Evolutionary conservation across 1,140 invertebrate genomes (phyloP), one percentile per base, ranked within the genome.

Genomic region (Helicorthomorpha holstii): DNA sequence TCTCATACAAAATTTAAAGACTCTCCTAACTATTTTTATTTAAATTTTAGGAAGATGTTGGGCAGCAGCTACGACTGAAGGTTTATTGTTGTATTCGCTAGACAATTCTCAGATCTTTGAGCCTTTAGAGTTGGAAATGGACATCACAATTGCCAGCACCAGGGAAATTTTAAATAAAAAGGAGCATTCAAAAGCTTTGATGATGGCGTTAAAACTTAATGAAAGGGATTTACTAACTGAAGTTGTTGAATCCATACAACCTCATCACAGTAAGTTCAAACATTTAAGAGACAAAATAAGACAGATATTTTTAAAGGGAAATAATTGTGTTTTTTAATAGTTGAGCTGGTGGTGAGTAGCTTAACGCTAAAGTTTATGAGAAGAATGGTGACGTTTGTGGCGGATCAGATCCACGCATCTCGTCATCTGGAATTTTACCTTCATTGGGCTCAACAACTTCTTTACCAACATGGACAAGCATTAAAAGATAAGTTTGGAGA

Each of bases 1-100:
- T 12, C 34, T 21, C 16, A 34, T 34, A 16, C n/a, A 51, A 43
- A n/a, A n/a, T n/a, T n/a, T n/a, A n/a, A n/a, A n/a, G n/a, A n/a
- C n/a, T n/a, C n/a, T n/a, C n/a, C n/a, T n/a, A n/a, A n/a, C n/a
- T n/a, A n/a, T 51, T 44, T 43, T 55, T 51, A 19, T 38, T 48
- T 60, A 43, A 49, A 52, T 63, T 63, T 25, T 62, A 80, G 82
- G 91, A 2, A 79, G 90, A 66, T 75, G 81, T 3, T 98, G 90
- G 78, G 82, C 84, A 14, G 86, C 87, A 1, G 85, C 84, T 0
- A 87, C 87, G 0, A 96, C 92, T 0, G 93, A 98, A 74, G 95
- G 94, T 3, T 72, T 98, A 1, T 66, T 96, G 1, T 72, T 96
- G 42, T 98, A 95, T 68, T 85, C 88, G 0, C 71, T 95, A 23